Evolutionary conservation across 2,888 invertebrate species (phyloP).

Genomic region (Agonopterix arenella): DNA sequence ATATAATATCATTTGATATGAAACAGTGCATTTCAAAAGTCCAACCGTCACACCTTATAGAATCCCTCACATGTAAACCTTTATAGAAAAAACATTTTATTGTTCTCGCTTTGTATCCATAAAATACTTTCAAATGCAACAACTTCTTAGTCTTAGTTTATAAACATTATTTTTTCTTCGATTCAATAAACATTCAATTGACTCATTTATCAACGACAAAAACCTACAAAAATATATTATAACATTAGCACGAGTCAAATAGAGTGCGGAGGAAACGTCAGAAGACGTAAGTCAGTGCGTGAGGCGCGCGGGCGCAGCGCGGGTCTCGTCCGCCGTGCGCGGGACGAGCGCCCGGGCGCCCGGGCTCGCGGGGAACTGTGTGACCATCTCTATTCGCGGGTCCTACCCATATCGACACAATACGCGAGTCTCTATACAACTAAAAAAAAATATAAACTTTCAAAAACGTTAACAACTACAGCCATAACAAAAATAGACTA

Average conservation of each 20-base stretch:
- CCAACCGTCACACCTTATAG: conserved; percentile 54
- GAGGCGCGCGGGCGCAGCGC: conserved; percentile 10
- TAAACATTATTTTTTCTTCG: conserved; percentile 69
- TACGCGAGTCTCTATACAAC: conserved; percentile 56
- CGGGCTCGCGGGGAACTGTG: conserved; percentile 2
- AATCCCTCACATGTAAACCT: conserved; percentile 68
- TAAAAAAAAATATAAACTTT: conserved; percentile 72
- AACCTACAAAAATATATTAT: conserved; percentile 75
- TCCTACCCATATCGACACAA: conserved; percentile 47
- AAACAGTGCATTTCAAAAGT: conserved; percentile 61
- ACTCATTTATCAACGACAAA: conserved; percentile 75
- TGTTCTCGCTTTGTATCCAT: conserved; percentile 74
- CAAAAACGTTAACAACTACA: conserved; percentile 74
- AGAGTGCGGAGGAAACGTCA: conserved; percentile 46
- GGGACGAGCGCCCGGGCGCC: conserved; percentile 7
- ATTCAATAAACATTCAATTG: conserved; percentile 75
- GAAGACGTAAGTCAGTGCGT: conserved; percentile 21
- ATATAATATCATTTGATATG: conserved; percentile 67
- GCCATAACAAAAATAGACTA: conserved; percentile 75
- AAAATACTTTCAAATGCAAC: conserved; percentile 77
- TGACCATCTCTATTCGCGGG: conserved; percentile 27
- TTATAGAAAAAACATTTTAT: conserved; percentile 74
- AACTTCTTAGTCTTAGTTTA: conserved; percentile 73
- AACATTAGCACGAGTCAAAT: conserved; percentile 69
- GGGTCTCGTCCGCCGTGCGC: conserved; percentile 5